phyloP scores from a whole-genome alignment of 1,140 invertebrate genomes.

The Drosophila tropicalis region DNA sequence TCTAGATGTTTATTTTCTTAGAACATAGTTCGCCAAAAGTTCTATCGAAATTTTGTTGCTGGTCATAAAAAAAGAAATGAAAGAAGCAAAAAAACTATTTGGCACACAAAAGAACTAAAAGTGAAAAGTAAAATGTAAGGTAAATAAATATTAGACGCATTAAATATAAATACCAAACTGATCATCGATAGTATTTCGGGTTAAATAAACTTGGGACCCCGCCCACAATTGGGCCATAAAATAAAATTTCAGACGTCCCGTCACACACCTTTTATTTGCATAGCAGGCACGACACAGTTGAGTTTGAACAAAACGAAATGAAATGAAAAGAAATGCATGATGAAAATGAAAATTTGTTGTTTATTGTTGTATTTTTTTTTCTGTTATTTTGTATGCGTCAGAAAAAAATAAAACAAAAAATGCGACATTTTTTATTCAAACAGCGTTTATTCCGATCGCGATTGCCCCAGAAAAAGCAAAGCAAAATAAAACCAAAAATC shows the following conservation, averaged over 20 bases:
- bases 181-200: conserved; percentile 54
- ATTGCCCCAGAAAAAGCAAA: conserved; percentile 45
- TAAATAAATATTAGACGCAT: conserved; percentile 67
- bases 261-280: conserved; percentile 67
- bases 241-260: conserved; percentile 30
- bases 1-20: conserved; percentile 62
- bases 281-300: conserved; percentile 54
- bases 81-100: conserved; percentile 26
- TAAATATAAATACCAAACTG: conserved; percentile 42
- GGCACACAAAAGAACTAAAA: conserved; percentile 45
- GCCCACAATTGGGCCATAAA: conserved; percentile 17
- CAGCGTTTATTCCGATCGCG: conserved; percentile 61
- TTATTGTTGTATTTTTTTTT: conserved; percentile 28
- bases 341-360: conserved; percentile 39
- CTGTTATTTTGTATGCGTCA: conserved; percentile 38
- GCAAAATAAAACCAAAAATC: conserved; percentile 48
- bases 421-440: conserved; percentile 67
- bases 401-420: conserved; percentile 14
- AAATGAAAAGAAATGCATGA: conserved; percentile 64
- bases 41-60: conserved; percentile 59
- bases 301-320: conserved; percentile 53
- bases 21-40: conserved; percentile 54
- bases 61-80: conserved; percentile 50
- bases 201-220: conserved; percentile 52
- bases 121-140: conserved; percentile 56